Percentiles rank a stretch among this genome's conserved stretches.
These are phyloP conservation scores for Diplodus puntazzo DNA, from an alignment of 2,797 vertebrate genomes.

Conservation along the genomic window DNA sequence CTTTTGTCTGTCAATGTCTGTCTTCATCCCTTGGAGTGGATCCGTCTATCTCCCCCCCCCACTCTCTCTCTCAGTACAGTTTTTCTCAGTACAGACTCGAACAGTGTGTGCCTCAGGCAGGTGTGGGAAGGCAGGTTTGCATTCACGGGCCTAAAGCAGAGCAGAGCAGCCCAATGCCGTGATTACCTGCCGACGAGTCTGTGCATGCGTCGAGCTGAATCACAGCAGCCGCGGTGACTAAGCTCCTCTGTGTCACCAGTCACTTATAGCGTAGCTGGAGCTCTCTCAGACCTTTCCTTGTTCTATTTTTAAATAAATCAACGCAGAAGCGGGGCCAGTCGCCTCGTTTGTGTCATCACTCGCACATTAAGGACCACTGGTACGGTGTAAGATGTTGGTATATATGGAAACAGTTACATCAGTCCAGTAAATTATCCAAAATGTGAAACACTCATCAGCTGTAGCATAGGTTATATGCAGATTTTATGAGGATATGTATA, in stretches of 20 bases:
- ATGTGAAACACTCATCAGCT: too few relatives aligned
- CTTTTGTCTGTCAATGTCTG: slow-evolving; percentile 5
- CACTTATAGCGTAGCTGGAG: not conserved
- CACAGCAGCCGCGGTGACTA: slow-evolving; percentile 68
- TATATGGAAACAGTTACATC: too few relatives aligned
- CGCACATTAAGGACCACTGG: not conserved
- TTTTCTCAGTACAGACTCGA: slow-evolving; percentile 43
- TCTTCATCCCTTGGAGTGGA: slow-evolving; percentile 18
- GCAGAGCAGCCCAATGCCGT: slow-evolving; percentile 34
- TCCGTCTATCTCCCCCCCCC: slow-evolving; percentile 13
- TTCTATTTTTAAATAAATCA: not conserved
- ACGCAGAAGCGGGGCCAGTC: not conserved
- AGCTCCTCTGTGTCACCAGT: slow-evolving; percentile 48
- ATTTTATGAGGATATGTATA: not conserved
- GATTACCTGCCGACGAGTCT: slow-evolving; percentile 71
- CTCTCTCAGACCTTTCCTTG: slow-evolving; percentile 8
- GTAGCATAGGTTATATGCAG: too few relatives aligned
- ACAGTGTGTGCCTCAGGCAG: slow-evolving; percentile 71
- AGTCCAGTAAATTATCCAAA: too few relatives aligned
- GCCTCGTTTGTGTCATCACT: not conserved
- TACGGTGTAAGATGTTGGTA: not conserved
- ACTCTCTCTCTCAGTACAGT: not conserved
- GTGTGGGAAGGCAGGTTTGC: slow-evolving; percentile 79
- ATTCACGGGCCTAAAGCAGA: slow-evolving; percentile 61
- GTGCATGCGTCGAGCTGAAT: slow-evolving; percentile 73